A percentile compares a stretch with the other conserved stretches of the same genome.
Evolutionary conservation across 2,888 invertebrate species (phyloP).

Genomic region (Netelia virgata): DNA sequence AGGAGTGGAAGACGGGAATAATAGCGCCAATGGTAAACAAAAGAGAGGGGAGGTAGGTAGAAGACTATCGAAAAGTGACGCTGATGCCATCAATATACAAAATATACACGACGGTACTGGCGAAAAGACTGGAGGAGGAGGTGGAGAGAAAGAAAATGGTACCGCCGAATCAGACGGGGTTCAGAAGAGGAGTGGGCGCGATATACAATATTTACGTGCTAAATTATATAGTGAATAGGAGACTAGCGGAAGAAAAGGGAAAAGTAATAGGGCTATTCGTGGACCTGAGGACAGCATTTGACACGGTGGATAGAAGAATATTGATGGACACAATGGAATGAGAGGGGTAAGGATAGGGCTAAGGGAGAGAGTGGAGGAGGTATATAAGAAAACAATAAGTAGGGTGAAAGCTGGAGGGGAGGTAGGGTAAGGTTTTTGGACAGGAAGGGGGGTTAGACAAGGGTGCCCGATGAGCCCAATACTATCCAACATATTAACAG

Average conservation of each 20-base stretch:
- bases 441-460: constrained; percentile 69
- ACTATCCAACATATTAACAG: constrained; percentile 54
- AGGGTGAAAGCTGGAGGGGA: too few relatives aligned
- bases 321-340: constrained; percentile 6
- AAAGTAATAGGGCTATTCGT: constrained; percentile 8
- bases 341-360: constrained; percentile 16
- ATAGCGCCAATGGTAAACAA: too few relatives aligned
- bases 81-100: too few relatives aligned
- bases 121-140: too few relatives aligned
- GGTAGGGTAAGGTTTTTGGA: too few relatives aligned
- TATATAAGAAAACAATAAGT: constrained; percentile 10
- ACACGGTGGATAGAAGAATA: constrained; percentile 33
- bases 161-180: too few relatives aligned
- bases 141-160: too few relatives aligned
- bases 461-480: constrained; percentile 66
- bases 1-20: too few relatives aligned
- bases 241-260: background rate
- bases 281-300: constrained; percentile 25
- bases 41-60: too few relatives aligned
- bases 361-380: constrained; percentile 1
- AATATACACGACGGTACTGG: too few relatives aligned
- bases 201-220: constrained; percentile 4
- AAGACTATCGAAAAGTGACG: too few relatives aligned
- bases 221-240: constrained; percentile 3
- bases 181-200: constrained; percentile 5